Evolutionary conservation across 2,797 vertebrate species (phyloP).

Genomic region (Toxotes lorentzi): DNA sequence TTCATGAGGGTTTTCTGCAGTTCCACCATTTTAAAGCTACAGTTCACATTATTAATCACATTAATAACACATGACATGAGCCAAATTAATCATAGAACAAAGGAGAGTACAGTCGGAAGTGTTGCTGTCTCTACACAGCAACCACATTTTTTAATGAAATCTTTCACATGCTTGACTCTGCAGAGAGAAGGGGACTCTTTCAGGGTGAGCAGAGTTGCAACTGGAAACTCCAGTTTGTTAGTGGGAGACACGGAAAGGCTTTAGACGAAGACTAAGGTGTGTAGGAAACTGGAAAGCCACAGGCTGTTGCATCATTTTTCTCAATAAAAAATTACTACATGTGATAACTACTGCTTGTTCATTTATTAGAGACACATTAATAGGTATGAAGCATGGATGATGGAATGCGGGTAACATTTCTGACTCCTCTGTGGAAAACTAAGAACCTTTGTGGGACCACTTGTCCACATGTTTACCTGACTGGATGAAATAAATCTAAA

Average conservation of each 20-base stretch:
- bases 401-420: not conserved
- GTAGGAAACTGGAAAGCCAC: slow-evolving; percentile 15
- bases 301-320: slow-evolving; percentile 24
- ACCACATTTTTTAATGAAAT: not conserved
- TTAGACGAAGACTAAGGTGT: slow-evolving; percentile 54
- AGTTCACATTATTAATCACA: not conserved
- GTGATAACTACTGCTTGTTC: not conserved
- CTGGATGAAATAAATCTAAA: slow-evolving; percentile 3
- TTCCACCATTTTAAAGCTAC: not conserved
- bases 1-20: not conserved
- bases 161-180: not conserved
- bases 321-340: not conserved
- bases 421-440: not conserved
- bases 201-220: slow-evolving; percentile 23
- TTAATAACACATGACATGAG: not conserved
- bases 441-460: not conserved
- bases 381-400: not conserved
- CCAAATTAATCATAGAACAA: not conserved
- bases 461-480: not conserved
- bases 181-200: not conserved
- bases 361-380: not conserved
- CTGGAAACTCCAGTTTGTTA: slow-evolving; percentile 67
- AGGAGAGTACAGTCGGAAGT: not conserved
- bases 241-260: slow-evolving; percentile 18
- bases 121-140: not conserved